Evolutionary conservation across 2,888 invertebrate genomes (phyloP), one percentile per base, ranked within the genome.

Genomic region (Chorisops tibialis): DNA sequence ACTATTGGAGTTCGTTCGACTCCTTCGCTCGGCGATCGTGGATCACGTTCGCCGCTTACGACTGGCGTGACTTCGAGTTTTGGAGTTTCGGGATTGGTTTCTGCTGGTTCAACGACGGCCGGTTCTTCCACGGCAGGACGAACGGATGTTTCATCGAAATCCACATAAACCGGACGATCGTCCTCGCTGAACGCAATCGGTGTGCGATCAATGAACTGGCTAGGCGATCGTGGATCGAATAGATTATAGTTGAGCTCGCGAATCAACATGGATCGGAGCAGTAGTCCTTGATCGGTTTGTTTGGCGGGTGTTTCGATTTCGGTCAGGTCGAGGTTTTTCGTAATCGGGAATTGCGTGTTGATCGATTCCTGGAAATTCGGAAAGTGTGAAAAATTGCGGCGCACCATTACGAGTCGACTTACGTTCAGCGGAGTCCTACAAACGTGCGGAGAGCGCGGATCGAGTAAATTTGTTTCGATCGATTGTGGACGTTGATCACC

Each of bases 201-300:
- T 1, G 67, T 67, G 3, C 67, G 61, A 49, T 61, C 45, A 3
- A 67, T 62, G 21, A 61, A 61, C 1, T 41, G 30, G 19, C 60
- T 67, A 7, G 67, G 67, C 9, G 67, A 67, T 3, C 67, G 63
- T 5, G 67, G 67, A 61, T 67, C 67, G 9, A 59, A 12, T n/a
- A 65, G 19, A 41, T 64, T 61, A 12, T 22, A 24, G 16, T 41
- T 21, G 0, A 64, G 22, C 6, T 49, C 39, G 9, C 52, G 47
- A 2, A 62, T 2, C 5, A 65, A 14, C 47, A 62, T 62, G 7
- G 37, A 35, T 7, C 39, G 43, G 4, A 62, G 14, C 3, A 58
- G 9, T n/a, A 16, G 22, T 3, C 18, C 47, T 18, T 49, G 52
- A 11, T 59, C 59, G 14, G 58, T 14, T 3, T 4, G 1, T 5